These are phyloP conservation scores for Nycticryphes semicollaris DNA, from an alignment of 2,113 vertebrate genomes.

Conservation along the genomic window DNA sequence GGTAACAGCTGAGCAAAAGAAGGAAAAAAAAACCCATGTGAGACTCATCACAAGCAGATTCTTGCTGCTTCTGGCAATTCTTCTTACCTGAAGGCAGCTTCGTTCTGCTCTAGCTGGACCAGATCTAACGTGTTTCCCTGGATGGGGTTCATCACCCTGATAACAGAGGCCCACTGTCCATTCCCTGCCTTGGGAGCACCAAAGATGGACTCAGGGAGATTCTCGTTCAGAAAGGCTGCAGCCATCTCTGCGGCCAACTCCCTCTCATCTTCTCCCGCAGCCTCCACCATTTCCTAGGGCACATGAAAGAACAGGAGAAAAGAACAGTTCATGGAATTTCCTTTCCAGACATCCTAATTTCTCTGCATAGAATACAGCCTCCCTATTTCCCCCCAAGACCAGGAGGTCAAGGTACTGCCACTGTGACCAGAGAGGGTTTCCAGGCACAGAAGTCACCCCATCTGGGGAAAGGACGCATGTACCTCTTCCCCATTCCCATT, in stretches of 20 bases:
- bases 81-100: slow-evolving; percentile 95
- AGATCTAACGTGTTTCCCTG: slow-evolving; percentile 92
- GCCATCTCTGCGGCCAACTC: slow-evolving; percentile 98
- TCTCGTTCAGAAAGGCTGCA: slow-evolving; percentile 96
- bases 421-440: not conserved
- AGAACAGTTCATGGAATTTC: not conserved
- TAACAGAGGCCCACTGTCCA: slow-evolving; percentile 97
- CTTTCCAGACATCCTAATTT: not conserved
- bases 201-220: slow-evolving; percentile 95
- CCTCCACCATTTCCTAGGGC: slow-evolving; percentile 96
- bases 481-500: not conserved
- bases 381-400: not conserved
- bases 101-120: slow-evolving; percentile 97
- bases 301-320: not conserved
- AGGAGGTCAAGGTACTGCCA: not conserved
- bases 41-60: not conserved
- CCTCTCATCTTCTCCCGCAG: slow-evolving; percentile 94
- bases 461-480: accelerated
- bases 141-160: slow-evolving; percentile 95
- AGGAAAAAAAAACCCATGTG: accelerated
- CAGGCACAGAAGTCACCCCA: not conserved
- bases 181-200: slow-evolving; percentile 95
- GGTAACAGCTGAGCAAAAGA: not conserved
- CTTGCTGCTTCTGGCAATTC: not conserved
- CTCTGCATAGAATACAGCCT: accelerated